Evolutionary conservation across 1,140 invertebrate species (phyloP).

Genomic region (Meloidogyne exigua): DNA sequence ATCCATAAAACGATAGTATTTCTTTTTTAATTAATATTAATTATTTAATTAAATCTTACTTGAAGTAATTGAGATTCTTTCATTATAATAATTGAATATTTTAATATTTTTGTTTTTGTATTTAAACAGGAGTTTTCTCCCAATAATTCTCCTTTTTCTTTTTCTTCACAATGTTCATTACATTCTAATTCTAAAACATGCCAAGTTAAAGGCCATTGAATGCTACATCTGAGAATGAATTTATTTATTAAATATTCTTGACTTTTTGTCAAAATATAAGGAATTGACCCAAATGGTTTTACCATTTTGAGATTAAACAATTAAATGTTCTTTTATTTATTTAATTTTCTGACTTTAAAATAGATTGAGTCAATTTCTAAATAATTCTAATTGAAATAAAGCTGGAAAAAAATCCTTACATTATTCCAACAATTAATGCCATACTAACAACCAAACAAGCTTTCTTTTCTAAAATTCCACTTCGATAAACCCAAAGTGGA

Average conservation of each 20-base stretch:
- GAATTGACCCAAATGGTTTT: no score
- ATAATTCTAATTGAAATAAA: no score
- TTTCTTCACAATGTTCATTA: background rate
- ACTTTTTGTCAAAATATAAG: no score
- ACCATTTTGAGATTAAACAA: no score
- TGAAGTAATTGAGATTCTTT: background rate
- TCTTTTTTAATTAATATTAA: slow-evolving; percentile 27
- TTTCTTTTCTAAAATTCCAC: slow-evolving; percentile 47
- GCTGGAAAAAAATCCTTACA: slow-evolving; percentile 53
- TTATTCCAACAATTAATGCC: slow-evolving; percentile 50
- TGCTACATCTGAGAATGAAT: background rate
- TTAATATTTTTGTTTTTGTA: background rate
- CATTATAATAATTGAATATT: slow-evolving; percentile 1
- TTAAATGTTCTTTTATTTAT: no score
- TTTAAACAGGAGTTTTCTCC: background rate
- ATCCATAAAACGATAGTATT: slow-evolving; percentile 60
- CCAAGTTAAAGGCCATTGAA: background rate
- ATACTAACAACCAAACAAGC: slow-evolving; percentile 42
- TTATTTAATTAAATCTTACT: background rate
- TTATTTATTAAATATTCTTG: no score
- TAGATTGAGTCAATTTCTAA: no score
- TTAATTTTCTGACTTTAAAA: no score
- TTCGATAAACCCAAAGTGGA: slow-evolving; percentile 54
- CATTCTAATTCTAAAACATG: background rate
- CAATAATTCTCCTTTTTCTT: background rate